These are phyloP conservation scores for Siderastrea siderea DNA, from an alignment of 92 coral and sea anemone genomes.

Conservation along the genomic window DNA sequence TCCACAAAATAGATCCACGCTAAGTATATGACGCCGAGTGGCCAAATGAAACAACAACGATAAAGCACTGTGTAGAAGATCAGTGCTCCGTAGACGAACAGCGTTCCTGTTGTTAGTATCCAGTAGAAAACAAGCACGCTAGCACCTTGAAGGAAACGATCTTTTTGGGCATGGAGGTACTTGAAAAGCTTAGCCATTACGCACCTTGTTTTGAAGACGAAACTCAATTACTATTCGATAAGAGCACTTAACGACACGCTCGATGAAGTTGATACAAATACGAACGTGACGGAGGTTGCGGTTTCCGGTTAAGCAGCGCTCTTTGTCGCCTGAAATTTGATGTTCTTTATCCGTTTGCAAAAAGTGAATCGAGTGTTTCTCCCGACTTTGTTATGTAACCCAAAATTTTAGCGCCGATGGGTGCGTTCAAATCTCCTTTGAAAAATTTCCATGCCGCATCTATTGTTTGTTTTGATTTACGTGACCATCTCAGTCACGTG, in stretches of 20 bases:
- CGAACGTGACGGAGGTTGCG: no score
- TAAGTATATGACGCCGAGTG: conserved; percentile 48
- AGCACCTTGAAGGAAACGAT: conserved; percentile 12
- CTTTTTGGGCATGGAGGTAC: background rate
- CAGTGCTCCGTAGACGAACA: conserved; percentile 18
- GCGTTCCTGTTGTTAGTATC: conserved; percentile 5
- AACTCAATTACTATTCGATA: background rate
- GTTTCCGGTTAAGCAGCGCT: no score
- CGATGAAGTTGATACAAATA: no score
- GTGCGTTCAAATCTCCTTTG: no score
- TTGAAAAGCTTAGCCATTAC: background rate
- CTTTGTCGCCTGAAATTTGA: no score
- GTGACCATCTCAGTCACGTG: no score
- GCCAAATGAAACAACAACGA: conserved; percentile 18
- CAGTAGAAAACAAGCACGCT: conserved; percentile 27
- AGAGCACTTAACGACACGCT: background rate
- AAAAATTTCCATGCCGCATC: no score
- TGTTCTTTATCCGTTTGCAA: no score
- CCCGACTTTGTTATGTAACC: no score
- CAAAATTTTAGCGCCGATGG: no score
- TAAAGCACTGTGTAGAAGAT: background rate
- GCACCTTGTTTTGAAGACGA: background rate
- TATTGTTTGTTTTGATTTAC: no score
- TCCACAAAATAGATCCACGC: conserved; percentile 57
- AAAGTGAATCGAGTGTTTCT: no score